Conservation (phyloP, 2,113 vertebrate genomes). For the Zapus hudsonius region DNA sequence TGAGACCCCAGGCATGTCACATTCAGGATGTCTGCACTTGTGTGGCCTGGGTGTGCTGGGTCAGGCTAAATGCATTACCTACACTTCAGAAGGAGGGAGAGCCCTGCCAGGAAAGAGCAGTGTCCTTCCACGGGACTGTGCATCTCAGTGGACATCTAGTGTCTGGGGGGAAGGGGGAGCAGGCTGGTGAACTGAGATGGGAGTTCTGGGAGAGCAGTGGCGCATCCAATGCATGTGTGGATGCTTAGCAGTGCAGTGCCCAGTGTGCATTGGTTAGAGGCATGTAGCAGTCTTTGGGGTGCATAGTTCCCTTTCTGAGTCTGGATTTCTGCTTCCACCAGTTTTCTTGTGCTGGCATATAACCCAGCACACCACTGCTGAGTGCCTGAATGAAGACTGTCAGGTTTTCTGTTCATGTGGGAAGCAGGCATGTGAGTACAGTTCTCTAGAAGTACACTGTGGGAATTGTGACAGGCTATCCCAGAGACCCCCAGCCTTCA, state of each 20-base stretch:
- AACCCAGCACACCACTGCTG: neutral
- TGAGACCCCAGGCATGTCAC: neutral
- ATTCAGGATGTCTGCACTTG: neutral
- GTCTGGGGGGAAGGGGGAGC: no score
- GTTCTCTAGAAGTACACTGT: neutral
- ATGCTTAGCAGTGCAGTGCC: fast-evolving
- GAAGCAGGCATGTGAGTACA: neutral
- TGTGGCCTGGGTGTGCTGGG: neutral
- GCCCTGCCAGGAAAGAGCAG: neutral
- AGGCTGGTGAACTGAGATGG: neutral
- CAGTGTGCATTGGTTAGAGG: neutral
- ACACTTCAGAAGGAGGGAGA: neutral
- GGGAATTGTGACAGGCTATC: neutral
- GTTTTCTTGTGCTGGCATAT: neutral
- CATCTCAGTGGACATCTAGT: neutral
- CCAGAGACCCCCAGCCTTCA: neutral
- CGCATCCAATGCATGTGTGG: neutral
- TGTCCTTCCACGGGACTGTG: neutral
- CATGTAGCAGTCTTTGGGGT: neutral
- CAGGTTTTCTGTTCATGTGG: neutral
- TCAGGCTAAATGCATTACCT: neutral
- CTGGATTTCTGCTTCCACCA: neutral
- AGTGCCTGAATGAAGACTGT: neutral
- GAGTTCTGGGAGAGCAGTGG: neutral
- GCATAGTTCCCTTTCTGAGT: no score